phyloP scores from a whole-genome alignment of 2,888 invertebrate species.

The Galeopsomyia nigrocyanea region DNA sequence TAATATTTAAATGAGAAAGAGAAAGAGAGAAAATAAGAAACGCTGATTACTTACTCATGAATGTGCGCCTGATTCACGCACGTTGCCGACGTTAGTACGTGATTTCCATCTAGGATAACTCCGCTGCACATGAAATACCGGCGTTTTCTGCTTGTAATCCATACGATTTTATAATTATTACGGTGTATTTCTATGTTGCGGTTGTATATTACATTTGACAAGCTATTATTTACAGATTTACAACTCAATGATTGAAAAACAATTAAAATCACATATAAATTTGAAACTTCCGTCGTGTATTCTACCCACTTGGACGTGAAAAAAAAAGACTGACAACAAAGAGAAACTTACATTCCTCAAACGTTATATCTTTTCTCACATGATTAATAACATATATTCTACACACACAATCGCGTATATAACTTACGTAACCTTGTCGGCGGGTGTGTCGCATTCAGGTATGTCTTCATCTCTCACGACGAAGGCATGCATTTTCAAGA shows the following conservation, averaged over 20 bases:
- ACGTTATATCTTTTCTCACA: background rate
- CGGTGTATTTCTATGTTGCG: background rate
- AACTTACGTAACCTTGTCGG: constrained; percentile 52
- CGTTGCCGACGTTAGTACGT: constrained; percentile 54
- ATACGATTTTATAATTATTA: background rate
- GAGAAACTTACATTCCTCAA: background rate
- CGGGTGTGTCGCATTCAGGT: constrained; percentile 49
- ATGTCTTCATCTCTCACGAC: constrained; percentile 54
- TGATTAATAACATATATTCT: background rate
- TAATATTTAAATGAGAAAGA: background rate
- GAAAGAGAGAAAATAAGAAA: background rate
- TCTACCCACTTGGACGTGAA: background rate
- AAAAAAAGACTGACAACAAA: background rate
- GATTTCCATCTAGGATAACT: constrained; percentile 49
- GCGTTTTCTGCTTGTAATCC: constrained; percentile 43
- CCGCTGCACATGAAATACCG: constrained; percentile 58
- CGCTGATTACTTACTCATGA: constrained; percentile 50
- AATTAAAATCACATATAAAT: no score
- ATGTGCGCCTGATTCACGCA: constrained; percentile 53
- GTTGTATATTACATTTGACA: background rate
- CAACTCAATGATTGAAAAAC: no score
- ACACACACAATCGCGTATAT: no score
- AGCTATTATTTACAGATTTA: no score
- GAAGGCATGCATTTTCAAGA: constrained; percentile 53
- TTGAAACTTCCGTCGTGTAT: background rate